Conservation (phyloP, 2,113 vertebrate species). For the Lycaon pictus region DNA sequence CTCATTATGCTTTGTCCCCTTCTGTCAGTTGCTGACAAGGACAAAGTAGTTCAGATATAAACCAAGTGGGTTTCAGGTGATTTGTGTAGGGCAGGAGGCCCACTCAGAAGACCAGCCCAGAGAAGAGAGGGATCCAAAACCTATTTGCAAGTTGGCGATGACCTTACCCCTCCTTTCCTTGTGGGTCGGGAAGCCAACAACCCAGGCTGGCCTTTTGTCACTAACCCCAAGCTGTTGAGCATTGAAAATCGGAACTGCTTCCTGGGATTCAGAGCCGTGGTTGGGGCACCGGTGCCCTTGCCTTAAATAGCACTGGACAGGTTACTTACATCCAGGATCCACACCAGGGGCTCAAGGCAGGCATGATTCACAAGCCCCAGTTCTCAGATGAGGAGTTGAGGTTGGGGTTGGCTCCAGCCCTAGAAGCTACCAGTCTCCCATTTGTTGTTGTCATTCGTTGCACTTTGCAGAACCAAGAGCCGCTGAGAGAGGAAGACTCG, state of each 20-base stretch:
- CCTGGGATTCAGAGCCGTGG: background rate
- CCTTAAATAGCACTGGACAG: background rate
- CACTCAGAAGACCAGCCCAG: background rate
- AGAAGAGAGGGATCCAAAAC: background rate
- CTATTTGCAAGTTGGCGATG: background rate
- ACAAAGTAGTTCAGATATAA: conserved; percentile 30
- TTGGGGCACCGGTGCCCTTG: background rate
- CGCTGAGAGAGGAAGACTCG: conserved; percentile 94
- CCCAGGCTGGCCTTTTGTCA: background rate
- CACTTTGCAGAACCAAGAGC: conserved; percentile 93
- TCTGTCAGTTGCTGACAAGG: background rate
- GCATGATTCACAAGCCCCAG: background rate
- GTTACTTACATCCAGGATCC: background rate
- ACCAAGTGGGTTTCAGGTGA: background rate
- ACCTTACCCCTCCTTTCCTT: background rate
- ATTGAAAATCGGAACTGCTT: conserved; percentile 47
- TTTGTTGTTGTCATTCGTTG: conserved; percentile 4
- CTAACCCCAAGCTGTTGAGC: background rate
- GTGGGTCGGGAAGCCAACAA: background rate
- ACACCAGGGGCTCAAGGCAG: background rate
- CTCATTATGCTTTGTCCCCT: background rate
- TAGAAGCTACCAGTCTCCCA: background rate
- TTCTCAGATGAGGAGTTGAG: conserved; percentile 24
- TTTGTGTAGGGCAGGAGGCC: background rate
- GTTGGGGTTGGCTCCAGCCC: background rate